These are phyloP conservation scores for Aphidius gifuensis DNA, from an alignment of 1,140 invertebrate species.

Conservation along the genomic window DNA sequence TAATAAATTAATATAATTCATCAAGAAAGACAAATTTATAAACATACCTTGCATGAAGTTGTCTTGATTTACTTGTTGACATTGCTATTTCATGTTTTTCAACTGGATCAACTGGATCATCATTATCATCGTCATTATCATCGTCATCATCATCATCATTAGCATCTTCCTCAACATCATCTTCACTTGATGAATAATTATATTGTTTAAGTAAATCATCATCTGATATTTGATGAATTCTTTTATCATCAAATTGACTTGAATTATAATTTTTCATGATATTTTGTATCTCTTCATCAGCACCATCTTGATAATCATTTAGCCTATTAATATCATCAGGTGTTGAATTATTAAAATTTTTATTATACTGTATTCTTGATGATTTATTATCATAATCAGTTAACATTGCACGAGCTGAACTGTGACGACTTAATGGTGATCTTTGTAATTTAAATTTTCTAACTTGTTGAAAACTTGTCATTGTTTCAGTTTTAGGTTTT, in stretches of 20 bases:
- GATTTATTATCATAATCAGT: slow-evolving; percentile 19
- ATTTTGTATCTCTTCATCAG: slow-evolving; percentile 22
- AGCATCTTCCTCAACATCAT: slow-evolving; percentile 23
- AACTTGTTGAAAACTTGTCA: slow-evolving; percentile 34
- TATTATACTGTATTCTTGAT: not conserved
- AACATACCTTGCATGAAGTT: slow-evolving; percentile 24
- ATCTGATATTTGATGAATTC: slow-evolving; percentile 12
- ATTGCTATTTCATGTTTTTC: slow-evolving; percentile 1
- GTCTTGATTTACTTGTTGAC: slow-evolving; percentile 31
- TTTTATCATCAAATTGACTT: slow-evolving; percentile 10
- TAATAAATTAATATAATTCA: too few species aligned
- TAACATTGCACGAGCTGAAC: slow-evolving; percentile 7
- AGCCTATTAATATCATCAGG: not conserved
- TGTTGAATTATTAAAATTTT: not conserved
- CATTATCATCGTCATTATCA: slow-evolving; percentile 24
- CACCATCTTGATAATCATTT: slow-evolving; percentile 5
- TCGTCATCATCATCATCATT: slow-evolving; percentile 26
- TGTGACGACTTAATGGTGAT: slow-evolving; percentile 26
- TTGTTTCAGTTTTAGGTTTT: slow-evolving; percentile 32
- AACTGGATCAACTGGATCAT: not conserved
- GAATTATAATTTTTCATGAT: slow-evolving; percentile 16
- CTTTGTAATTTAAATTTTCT: slow-evolving; percentile 36
- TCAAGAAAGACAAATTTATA: too few species aligned
- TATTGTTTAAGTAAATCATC: slow-evolving; percentile 26
- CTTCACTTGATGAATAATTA: slow-evolving; percentile 25